Percentiles rank a stretch among this genome's conserved stretches.
phyloP scores from a whole-genome alignment of 2,888 invertebrate species.

The Fissipunctia ypsillon region DNA sequence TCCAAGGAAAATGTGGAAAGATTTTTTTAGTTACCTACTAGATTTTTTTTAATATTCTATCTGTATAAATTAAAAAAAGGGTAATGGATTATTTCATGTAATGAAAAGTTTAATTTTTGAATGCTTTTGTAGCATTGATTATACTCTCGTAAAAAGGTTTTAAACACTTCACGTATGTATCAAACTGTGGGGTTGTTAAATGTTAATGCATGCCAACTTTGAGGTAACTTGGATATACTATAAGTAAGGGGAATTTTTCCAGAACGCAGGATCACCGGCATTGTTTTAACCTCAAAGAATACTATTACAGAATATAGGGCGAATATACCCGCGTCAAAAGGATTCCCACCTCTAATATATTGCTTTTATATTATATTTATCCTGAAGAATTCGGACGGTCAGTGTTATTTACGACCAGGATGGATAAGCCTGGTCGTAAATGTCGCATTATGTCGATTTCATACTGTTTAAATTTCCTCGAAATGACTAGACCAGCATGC shows the following conservation, averaged over 20 bases:
- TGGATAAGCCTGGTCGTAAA: no score
- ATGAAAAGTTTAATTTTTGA: background rate
- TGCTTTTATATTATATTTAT: slow-evolving; percentile 7
- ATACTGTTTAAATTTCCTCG: no score
- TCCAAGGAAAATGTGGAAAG: no score
- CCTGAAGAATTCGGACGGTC: slow-evolving; percentile 3
- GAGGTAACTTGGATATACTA: background rate
- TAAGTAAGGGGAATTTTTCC: background rate
- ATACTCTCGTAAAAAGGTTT: background rate
- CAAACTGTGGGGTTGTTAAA: background rate
- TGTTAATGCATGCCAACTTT: slow-evolving; percentile 1
- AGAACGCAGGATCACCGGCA: background rate
- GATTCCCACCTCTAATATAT: slow-evolving; percentile 4
- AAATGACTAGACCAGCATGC: no score
- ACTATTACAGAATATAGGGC: slow-evolving; percentile 11
- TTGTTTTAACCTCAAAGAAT: slow-evolving; percentile 31
- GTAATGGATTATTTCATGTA: background rate
- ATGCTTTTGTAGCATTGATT: background rate
- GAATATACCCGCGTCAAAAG: slow-evolving; percentile 17
- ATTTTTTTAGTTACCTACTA: no score
- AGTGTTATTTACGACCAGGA: slow-evolving; percentile 12
- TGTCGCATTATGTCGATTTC: no score
- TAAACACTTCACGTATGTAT: background rate
- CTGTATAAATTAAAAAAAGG: background rate
- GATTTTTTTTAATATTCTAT: no score